phyloP scores from a whole-genome alignment of 2,888 invertebrate genomes.

The Dryobota labecula region DNA sequence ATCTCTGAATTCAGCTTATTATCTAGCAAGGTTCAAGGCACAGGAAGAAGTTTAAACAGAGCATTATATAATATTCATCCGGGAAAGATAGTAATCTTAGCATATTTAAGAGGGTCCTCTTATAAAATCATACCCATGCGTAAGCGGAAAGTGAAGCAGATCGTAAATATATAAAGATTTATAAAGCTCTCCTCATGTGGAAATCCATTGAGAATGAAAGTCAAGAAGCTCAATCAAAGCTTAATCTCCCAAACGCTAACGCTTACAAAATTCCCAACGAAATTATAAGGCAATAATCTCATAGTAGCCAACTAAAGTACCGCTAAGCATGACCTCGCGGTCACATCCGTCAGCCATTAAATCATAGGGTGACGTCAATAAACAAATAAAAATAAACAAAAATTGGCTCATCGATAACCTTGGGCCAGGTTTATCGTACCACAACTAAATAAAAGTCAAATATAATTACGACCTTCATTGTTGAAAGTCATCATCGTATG shows the following conservation, averaged over 20 bases:
- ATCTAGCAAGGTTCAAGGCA: neutral
- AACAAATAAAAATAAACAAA: slow-evolving; percentile 38
- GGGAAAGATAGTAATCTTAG: neutral
- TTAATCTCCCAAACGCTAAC: slow-evolving; percentile 15
- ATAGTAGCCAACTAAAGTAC: slow-evolving; percentile 22
- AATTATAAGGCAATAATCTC: slow-evolving; percentile 33
- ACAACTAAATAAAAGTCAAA: slow-evolving; percentile 37
- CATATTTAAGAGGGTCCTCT: neutral
- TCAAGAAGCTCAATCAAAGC: no score
- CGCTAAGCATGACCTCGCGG: slow-evolving; percentile 41
- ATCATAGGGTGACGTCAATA: slow-evolving; percentile 56
- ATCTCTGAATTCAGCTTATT: neutral
- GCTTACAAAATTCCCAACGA: slow-evolving; percentile 5
- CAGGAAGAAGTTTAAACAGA: neutral
- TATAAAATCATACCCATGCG: neutral
- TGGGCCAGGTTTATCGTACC: slow-evolving; percentile 26
- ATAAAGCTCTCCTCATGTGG: neutral
- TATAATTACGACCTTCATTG: slow-evolving; percentile 29
- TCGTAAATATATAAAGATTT: neutral
- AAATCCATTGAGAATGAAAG: neutral
- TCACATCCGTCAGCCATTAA: slow-evolving; percentile 38
- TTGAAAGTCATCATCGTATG: slow-evolving; percentile 1
- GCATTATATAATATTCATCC: neutral
- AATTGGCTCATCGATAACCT: slow-evolving; percentile 53
- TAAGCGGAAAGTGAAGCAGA: neutral